These are phyloP conservation scores for Cantharis flavilabris DNA, from an alignment of 2,888 invertebrate species.

Conservation along the genomic window DNA sequence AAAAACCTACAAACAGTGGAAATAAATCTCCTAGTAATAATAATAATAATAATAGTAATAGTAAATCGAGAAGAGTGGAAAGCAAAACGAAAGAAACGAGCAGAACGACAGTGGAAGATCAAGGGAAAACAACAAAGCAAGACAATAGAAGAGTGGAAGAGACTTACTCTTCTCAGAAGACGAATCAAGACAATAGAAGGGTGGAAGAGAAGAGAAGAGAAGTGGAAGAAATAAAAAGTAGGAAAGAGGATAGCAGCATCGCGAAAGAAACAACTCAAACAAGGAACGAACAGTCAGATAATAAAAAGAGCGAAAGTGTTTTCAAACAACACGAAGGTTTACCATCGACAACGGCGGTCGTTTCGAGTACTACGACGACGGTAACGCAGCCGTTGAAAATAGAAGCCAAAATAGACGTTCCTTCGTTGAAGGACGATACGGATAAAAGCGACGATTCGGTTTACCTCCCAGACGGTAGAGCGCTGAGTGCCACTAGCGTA, in stretches of 20 bases:
- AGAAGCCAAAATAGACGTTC: slow-evolving; percentile 46
- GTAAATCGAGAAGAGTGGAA: slow-evolving; percentile 10
- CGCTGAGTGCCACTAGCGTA: slow-evolving; percentile 53
- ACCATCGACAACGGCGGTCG: slow-evolving; percentile 48
- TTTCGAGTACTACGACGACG: slow-evolving; percentile 52
- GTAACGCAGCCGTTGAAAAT: slow-evolving; percentile 54
- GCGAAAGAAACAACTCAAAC: neutral
- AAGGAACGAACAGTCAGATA: neutral
- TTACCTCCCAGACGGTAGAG: slow-evolving; percentile 44
- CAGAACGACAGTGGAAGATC: neutral
- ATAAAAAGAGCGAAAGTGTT: neutral
- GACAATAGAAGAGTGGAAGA: neutral
- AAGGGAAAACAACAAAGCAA: neutral
- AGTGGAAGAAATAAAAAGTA: slow-evolving; percentile 18
- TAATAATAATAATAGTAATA: neutral
- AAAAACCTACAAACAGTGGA: neutral
- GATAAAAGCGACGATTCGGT: slow-evolving; percentile 11
- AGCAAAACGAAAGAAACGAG: slow-evolving; percentile 13
- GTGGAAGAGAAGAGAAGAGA: neutral
- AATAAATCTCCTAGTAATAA: neutral
- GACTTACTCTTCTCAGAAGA: neutral
- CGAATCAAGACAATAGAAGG: neutral
- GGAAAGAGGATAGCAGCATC: neutral
- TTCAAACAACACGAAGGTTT: neutral
- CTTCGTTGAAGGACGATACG: slow-evolving; percentile 26